Base-by-base conservation (phyloP, 92 coral and sea anemone species). In the Chrysogorgia sp. region DNA sequence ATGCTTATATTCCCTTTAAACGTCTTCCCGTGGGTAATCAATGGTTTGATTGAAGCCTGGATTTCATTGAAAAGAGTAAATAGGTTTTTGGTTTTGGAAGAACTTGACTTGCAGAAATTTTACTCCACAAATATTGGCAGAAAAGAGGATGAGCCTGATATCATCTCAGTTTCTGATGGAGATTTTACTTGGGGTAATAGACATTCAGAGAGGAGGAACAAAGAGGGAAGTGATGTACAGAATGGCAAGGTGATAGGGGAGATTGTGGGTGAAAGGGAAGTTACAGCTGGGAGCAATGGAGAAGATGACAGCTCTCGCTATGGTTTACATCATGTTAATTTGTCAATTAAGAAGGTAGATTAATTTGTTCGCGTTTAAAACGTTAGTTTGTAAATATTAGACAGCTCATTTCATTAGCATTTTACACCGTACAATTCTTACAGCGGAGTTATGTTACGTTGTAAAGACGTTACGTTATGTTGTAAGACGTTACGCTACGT, bases 41-140 rank as follows among this genome's bases (percentile, higher is more conserved):
- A 96, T 83, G 99, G 99, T 31, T 71, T 96, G 81, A 88, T 96
- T 83, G 99, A 96, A 72, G 99, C 99, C 69, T 96, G 99, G 99
- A 97, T 96, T 10, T 96, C 99, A 34, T 83, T 96, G 24, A 80
- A 96, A 58, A 90, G 99, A 40, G 61, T 96, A 53, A 96, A 96
- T 80, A 90, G 90, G 61, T 96, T 96, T 61, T 81, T 96, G 60
- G 81, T 82, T 14, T 75, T 96, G 52, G 87, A 91, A 40, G 90
- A 91, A 65, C 90, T 89, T 34, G 94, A 96, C 50, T 77, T 84
- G 67, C 60, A 74, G 45, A 86, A 82, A 15, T 91, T 85, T 74
- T 96, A 96, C 81, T 48, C 29, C 32, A 31, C 65, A 15, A 34
- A 34, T 40, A 31, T 20, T 12, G 32, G 14, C 15, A n/a, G 53